Evolutionary conservation across 2,888 invertebrate species (phyloP), one percentile per base, ranked within the genome.

Genomic region (Macrostomum cliftonense): DNA sequence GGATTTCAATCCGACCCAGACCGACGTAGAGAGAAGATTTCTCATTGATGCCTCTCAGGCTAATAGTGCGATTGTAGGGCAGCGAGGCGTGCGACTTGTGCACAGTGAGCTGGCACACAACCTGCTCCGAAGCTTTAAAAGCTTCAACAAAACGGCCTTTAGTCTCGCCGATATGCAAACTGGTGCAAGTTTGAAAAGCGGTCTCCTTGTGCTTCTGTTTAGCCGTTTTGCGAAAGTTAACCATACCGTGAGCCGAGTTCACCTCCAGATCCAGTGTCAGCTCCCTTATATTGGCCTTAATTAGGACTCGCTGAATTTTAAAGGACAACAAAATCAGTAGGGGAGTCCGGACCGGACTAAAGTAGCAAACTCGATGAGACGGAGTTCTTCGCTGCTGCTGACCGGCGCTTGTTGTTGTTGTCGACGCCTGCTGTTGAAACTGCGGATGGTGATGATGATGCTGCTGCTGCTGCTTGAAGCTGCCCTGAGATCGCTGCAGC

Each of bases 1-100:
- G 91, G 49, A 93, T 81, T 55, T 83, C 79, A 1, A 93, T 81
- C 13, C 82, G 81, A 1, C 91, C 93, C 48, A 93, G 78, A 11
- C 83, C 84, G 11, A 87, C 72, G 50, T 89, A 68, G 0, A 82
- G 80, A 46, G 81, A 78, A 65, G 84, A 85, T 62, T 82, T 81
- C 62, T 62, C 61, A 42, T 12, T 14, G 11, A 45, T 16, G 5
- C 45, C 45, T 20, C 45, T 36, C 4, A 28, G 5, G 28, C 28
- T 28, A 7, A 28, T 4, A 28, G 4, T 28, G 4, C 28, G 28
- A 28, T 28, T 28, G 9, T 28, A 28, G 9, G 28, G 28, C 28
- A 28, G 9, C 28, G 28, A 28, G 9, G 28, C 28, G 28, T 28
- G 28, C 28, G 28, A 21, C 40, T 46, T 38, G 47, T 20, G 19